Evolutionary conservation across 35 echinoderm and acorn worm genomes (phyloP).

Genomic region (Anneissia japonica): DNA sequence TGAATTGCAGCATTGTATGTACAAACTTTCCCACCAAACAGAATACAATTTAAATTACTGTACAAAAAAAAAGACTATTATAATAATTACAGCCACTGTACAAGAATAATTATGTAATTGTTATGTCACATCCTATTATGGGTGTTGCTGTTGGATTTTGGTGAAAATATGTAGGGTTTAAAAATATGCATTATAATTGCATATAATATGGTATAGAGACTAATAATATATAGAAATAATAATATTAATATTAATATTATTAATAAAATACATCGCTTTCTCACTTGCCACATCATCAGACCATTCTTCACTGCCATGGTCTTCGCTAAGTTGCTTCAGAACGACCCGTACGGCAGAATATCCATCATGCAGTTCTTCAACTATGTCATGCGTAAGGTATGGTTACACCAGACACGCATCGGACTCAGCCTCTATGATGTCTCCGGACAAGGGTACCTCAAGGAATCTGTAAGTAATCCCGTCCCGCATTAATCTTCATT

Average conservation of each 20-base stretch:
- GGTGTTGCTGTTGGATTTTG: too few relatives aligned
- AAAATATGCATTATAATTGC: too few relatives aligned
- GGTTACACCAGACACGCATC: conserved; percentile 90
- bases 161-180: too few relatives aligned
- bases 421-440: conserved; percentile 96
- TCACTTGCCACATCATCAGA: conserved; percentile 31
- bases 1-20: too few relatives aligned
- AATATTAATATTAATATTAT: not conserved
- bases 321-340: conserved; percentile 83
- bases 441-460: conserved; percentile 84
- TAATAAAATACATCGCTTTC: not conserved
- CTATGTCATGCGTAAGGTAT: conserved; percentile 96
- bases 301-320: conserved; percentile 92
- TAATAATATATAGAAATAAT: not conserved
- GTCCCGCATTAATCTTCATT: too few relatives aligned
- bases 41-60: too few relatives aligned
- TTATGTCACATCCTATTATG: too few relatives aligned
- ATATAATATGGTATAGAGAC: not conserved
- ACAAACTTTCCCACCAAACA: too few relatives aligned
- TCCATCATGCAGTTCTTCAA: conserved; percentile 99
- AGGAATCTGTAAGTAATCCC: conserved; percentile 97
- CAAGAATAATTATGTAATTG: too few relatives aligned
- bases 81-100: too few relatives aligned
- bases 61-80: too few relatives aligned
- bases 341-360: conserved; percentile 85